Evolutionary conservation across 2,113 vertebrate species (phyloP).

Genomic region (Laterallus jamaicensis): DNA sequence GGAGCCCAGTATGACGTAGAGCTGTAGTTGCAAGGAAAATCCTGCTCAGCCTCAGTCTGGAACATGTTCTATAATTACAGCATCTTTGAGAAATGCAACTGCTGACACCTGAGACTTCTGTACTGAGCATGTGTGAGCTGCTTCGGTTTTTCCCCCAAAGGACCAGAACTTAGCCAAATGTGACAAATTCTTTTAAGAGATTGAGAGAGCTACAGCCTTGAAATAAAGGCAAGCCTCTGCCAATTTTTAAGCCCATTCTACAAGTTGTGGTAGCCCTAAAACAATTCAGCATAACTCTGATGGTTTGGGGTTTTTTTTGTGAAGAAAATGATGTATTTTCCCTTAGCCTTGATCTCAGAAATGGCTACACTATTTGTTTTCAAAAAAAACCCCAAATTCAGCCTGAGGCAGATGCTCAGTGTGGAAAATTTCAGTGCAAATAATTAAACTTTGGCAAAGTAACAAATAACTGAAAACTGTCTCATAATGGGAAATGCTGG

Average conservation of each 20-base stretch:
- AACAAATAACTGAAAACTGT: conserved; percentile 32
- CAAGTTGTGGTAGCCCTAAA: neutral
- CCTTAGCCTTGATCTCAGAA: neutral
- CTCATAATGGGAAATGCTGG: conserved; percentile 1
- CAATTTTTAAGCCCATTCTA: neutral
- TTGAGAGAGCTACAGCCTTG: neutral
- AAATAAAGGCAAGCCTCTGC: neutral
- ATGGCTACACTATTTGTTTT: neutral
- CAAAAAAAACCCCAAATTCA: neutral
- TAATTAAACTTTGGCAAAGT: conserved; percentile 39
- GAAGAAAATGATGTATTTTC: neutral
- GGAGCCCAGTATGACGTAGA: conserved; percentile 33
- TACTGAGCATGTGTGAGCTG: neutral
- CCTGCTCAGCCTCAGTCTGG: conserved; percentile 51
- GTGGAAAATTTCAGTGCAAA: conserved; percentile 39
- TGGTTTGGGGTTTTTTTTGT: neutral
- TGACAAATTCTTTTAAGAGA: neutral
- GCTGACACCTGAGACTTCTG: conserved; percentile 53
- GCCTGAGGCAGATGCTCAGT: neutral
- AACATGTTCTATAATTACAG: conserved; percentile 56
- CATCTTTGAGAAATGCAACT: conserved; percentile 54
- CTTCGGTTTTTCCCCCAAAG: neutral
- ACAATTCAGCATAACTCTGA: neutral
- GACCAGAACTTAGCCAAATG: neutral
- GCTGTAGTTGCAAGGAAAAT: conserved; percentile 59